Base-by-base conservation (phyloP, 1,140 invertebrate genomes). In the Leptonema lineaticorne region DNA sequence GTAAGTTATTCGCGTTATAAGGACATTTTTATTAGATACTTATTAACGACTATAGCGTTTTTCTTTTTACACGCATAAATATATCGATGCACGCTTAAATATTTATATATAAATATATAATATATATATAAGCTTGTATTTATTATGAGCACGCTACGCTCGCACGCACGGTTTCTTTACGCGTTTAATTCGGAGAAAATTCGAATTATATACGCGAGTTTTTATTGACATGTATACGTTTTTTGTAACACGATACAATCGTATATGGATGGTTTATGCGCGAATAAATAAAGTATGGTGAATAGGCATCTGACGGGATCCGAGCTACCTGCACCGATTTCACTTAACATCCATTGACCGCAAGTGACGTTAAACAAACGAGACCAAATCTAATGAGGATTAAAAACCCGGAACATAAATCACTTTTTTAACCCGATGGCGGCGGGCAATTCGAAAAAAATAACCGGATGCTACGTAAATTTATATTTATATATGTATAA, bases 331-430 rank as follows among this genome's bases (percentile, higher is more conserved):
- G 62, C 37, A 48, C 45, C 62, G 45, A 64, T 64, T 64, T 64
- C 62, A 64, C 62, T 37, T 46, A 62, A 62, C 28, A 5, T 59
- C 57, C 26, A 59, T 33, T 59, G 16, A 59, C 60, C n/a, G n/a
- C n/a, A n/a, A n/a, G 27, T 48, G 18, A 62, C 41, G 46, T 68
- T 48, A 62, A 68, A 68, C 67, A 68, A 68, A 68, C 67, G 57
- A 27, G 45, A 68, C 67, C 67, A 68, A 68, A 68, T 68, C 67
- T 68, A 68, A 68, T 68, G 67, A 63, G 59, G 67, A 68, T 68
- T 68, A 68, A 68, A 50, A 50, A 59, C 67, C 48, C 14, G 16
- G 2, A 2, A 2, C 45, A 63, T 63, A 48, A 28, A 68, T 68
- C 67, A 68, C n/a, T n/a, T 62, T 11, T 14, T 53, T 68, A 68